Evolutionary conservation across 2,797 vertebrate genomes (phyloP), one percentile per base, ranked within the genome.

Genomic region (Iguana delicatissima): DNA sequence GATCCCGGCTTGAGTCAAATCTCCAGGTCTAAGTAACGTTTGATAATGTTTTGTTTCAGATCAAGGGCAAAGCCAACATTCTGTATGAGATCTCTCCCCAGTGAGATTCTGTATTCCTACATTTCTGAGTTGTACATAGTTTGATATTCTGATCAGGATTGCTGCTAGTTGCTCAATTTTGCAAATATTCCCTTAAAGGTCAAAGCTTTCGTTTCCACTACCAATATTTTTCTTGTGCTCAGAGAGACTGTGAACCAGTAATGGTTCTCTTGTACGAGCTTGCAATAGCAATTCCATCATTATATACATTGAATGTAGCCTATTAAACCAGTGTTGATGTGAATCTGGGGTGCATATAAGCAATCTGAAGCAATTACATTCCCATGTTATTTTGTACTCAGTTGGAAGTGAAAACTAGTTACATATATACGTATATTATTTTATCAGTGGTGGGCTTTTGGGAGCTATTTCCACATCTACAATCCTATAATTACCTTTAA

Each of bases 121-220:
- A 20, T 42, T 74, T 73, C 38, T 59, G 3, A 20, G 52, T 57
- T 32, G 26, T 74, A 26, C 16, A 35, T 20, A n/a, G 35, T 73
- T 82, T 82, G 79, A 57, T 22, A 82, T 57, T 73, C 52, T 18
- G 24, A 20, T n/a, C 26, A 6, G 42, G 62, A 50, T 52, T 52
- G 35, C 29, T 79, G 35, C 38, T 80, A 20, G 67, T 38, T 38
- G n/a, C 26, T 69, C 52, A 74, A 22, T 89, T 57, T 74, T 59
- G 52, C 35, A 83, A 72, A 42, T 29, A 74, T 73, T 83, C 72
- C 80, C 35, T 82, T 74, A 82, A 89, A 59, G 52, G 80, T 59
- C 52, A 73, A 46, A 22, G 67, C 67, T 83, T 74, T 26, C 69
- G 22, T 18, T 46, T 73, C 6, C 24, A 20, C 87, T 38, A 73